Evolutionary conservation across 30 jellyfish, hydroid and myxozoan species (phyloP).

Genomic region (Nemopilema nomurai): DNA sequence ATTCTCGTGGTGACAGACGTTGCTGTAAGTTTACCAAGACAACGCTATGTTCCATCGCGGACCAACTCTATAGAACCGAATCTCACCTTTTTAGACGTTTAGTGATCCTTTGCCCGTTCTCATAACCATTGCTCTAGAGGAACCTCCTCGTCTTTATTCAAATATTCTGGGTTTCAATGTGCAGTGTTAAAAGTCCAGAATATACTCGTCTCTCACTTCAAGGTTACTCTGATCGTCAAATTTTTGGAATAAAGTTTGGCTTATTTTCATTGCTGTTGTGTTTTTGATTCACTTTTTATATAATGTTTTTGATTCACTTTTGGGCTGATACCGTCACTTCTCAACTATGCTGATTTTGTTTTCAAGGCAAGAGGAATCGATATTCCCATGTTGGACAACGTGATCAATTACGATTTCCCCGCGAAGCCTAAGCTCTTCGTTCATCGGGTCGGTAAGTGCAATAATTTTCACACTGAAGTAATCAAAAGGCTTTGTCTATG

Average conservation of each 20-base stretch:
- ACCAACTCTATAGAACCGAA: neutral
- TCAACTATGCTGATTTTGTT: neutral
- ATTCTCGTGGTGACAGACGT: conserved; percentile 94
- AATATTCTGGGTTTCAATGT: too few relatives aligned
- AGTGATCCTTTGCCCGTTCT: too few relatives aligned
- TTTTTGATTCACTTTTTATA: neutral
- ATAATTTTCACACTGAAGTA: too few relatives aligned
- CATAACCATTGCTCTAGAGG: too few relatives aligned
- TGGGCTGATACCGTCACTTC: neutral
- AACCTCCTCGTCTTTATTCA: too few relatives aligned
- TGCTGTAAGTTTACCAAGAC: conserved; percentile 96
- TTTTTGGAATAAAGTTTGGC: too few relatives aligned
- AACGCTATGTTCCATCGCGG: neutral
- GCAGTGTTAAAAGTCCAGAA: too few relatives aligned
- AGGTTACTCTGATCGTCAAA: too few relatives aligned
- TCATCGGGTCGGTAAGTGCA: conserved; percentile 93
- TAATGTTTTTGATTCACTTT: neutral
- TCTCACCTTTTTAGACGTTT: neutral
- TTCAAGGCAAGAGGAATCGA: conserved; percentile 98
- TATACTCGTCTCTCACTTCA: too few relatives aligned
- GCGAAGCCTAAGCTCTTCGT: conserved; percentile 90
- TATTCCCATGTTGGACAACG: conserved; percentile 96
- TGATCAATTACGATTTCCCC: conserved; percentile 93
- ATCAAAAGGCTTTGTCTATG: too few relatives aligned
- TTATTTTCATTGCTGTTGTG: too few relatives aligned